A percentile compares a stretch with the other conserved stretches of the same genome.
Evolutionary conservation across 2,797 vertebrate genomes (phyloP).

Genomic region (Hydrophis major): DNA sequence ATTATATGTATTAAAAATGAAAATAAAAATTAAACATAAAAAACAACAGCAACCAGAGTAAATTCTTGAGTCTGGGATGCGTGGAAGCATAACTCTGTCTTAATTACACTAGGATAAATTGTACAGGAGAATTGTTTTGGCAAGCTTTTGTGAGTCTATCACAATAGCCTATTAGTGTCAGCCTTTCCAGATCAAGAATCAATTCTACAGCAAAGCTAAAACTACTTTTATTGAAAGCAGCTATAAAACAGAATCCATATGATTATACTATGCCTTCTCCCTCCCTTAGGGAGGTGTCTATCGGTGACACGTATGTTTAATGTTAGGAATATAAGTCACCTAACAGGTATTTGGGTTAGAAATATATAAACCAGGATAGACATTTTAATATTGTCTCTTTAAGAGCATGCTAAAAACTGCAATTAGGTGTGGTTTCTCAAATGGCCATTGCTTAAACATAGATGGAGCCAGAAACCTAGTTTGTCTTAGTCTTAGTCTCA

Average conservation of each 20-base stretch:
- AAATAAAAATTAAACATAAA: not conserved
- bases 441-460: too few species aligned
- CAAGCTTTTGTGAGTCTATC: not conserved
- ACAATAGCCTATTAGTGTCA: not conserved
- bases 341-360: too few species aligned
- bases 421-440: too few species aligned
- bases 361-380: too few species aligned
- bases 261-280: not conserved
- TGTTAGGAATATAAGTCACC: too few species aligned
- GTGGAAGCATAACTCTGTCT: not conserved
- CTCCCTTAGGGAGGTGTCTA: not conserved
- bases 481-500: too few species aligned
- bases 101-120: not conserved
- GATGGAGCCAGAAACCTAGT: too few species aligned
- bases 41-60: not conserved
- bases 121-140: not conserved
- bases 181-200: not conserved
- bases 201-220: not conserved
- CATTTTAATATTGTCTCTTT: too few species aligned
- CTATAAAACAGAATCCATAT: not conserved
- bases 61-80: not conserved
- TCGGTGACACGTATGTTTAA: not conserved
- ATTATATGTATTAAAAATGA: not conserved
- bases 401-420: too few species aligned
- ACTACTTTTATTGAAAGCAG: not conserved